Conservation (phyloP, 2,797 vertebrate species). For the Antrozous pallidus region DNA sequence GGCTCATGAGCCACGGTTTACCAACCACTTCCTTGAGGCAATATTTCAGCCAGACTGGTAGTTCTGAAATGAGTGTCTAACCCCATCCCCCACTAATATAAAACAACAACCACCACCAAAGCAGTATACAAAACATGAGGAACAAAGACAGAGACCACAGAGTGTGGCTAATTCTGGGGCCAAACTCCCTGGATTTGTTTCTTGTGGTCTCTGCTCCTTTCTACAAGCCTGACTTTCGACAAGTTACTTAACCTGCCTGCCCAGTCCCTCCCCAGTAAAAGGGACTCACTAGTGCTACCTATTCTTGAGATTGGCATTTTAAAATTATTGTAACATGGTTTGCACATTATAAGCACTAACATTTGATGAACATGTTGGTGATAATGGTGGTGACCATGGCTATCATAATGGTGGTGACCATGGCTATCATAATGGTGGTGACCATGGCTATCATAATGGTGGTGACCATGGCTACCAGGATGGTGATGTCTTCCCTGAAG, state of each 20-base stretch:
- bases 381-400: too few species aligned
- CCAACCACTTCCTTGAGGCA: too few species aligned
- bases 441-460: not conserved
- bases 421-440: too few species aligned
- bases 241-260: not conserved
- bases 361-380: not conserved
- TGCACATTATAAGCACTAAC: not conserved
- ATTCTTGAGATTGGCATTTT: not conserved
- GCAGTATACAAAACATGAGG: not conserved
- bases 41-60: not conserved
- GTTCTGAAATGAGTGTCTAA: not conserved
- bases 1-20: too few species aligned
- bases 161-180: not conserved
- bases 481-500: not conserved
- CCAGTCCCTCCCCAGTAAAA: not conserved
- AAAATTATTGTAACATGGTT: not conserved
- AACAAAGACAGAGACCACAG: not conserved
- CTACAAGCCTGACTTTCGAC: not conserved
- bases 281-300: not conserved
- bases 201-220: not conserved
- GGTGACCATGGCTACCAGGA: not conserved
- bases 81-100: not conserved
- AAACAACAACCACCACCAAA: not conserved
- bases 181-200: not conserved
- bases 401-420: too few species aligned